Evolutionary conservation across 2,888 invertebrate species (phyloP).

Genomic region (Epinotia brunnichana): DNA sequence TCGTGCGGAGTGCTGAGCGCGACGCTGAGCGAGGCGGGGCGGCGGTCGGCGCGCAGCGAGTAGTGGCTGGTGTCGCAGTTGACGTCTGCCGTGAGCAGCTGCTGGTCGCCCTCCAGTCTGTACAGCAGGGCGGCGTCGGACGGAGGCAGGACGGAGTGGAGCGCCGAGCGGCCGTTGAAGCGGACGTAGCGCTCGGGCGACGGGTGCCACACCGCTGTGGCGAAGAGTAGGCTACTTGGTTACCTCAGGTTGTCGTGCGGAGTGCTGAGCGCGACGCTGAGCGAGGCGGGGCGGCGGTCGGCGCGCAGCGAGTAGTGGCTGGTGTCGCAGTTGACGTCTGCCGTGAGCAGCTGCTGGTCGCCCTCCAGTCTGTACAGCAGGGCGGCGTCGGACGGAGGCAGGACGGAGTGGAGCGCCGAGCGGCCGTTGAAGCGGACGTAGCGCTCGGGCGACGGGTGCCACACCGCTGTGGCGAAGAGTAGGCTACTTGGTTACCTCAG

Average conservation of each 20-base stretch:
- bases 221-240: not conserved
- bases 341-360: constrained; percentile 57
- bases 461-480: constrained; percentile 74
- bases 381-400: constrained; percentile 64
- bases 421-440: constrained; percentile 76
- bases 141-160: too few relatives aligned
- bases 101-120: too few relatives aligned
- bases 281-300: constrained; percentile 60
- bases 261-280: constrained; percentile 67
- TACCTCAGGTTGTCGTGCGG: constrained; percentile 75
- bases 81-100: too few relatives aligned
- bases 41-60: too few relatives aligned
- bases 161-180: too few relatives aligned
- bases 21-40: too few relatives aligned
- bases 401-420: constrained; percentile 67
- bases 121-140: too few relatives aligned
- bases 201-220: too few relatives aligned
- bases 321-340: constrained; percentile 61
- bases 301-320: constrained; percentile 70
- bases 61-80: too few relatives aligned
- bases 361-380: constrained; percentile 65
- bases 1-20: too few relatives aligned
- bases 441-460: constrained; percentile 74
- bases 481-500: constrained; percentile 59
- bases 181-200: too few relatives aligned